A percentile compares a stretch with the other conserved stretches of the same genome.
Conservation (phyloP, 2,888 invertebrate genomes). For the Tachina lurida region DNA sequence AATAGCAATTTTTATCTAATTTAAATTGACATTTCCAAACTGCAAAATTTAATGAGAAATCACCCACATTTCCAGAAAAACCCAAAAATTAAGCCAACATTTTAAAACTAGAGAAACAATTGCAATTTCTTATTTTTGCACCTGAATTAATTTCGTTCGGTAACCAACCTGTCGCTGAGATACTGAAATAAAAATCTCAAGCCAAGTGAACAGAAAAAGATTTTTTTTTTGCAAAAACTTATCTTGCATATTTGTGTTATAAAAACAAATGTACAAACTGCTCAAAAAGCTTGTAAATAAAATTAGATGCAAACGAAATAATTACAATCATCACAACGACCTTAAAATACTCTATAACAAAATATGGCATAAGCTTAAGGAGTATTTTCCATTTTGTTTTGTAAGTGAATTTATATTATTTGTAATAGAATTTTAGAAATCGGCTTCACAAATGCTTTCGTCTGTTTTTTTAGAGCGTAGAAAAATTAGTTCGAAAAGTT, state of each 20-base stretch:
- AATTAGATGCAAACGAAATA: background rate
- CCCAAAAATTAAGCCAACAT: slow-evolving; percentile 50
- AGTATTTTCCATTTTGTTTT: background rate
- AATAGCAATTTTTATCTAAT: background rate
- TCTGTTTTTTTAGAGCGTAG: too few relatives aligned
- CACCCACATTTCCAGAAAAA: slow-evolving; percentile 63
- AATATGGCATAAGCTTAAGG: too few relatives aligned
- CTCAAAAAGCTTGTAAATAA: slow-evolving; percentile 39
- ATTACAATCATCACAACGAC: background rate
- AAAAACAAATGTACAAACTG: slow-evolving; percentile 69
- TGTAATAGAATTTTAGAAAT: too few relatives aligned
- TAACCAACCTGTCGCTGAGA: slow-evolving; percentile 65
- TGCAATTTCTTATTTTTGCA: slow-evolving; percentile 51
- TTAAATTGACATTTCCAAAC: slow-evolving; percentile 21
- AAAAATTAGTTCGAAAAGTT: too few relatives aligned
- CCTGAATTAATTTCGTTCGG: slow-evolving; percentile 56
- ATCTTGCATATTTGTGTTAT: slow-evolving; percentile 51
- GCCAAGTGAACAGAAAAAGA: slow-evolving; percentile 17
- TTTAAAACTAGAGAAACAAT: slow-evolving; percentile 36
- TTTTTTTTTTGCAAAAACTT: slow-evolving; percentile 3
- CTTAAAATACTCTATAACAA: background rate
- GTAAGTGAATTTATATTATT: too few relatives aligned
- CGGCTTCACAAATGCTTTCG: too few relatives aligned
- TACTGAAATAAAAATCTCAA: slow-evolving; percentile 48
- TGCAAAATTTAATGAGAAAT: slow-evolving; percentile 54